Base-by-base conservation (phyloP, 2,113 vertebrate genomes). In the Astatotilapia flaviijosephi region DNA sequence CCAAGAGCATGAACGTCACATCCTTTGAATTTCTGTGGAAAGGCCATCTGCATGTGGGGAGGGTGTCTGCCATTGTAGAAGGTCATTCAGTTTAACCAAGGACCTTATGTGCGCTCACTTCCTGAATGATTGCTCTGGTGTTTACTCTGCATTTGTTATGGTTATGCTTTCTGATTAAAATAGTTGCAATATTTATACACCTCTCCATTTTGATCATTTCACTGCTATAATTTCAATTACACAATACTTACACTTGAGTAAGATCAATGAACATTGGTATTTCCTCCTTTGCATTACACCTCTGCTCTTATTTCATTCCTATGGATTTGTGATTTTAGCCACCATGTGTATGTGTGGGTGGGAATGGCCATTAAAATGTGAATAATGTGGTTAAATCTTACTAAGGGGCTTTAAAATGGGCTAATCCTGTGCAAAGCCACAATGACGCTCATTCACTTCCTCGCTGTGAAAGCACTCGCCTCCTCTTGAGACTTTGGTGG, bases 381-480 rank as follows among this genome's bases (percentile, higher is more conserved):
- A 92, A 91, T 91, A 89, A 94, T 93, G 93, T 93, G 83, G 83
- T 80, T 93, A 92, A 95, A 93, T 93, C 94, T 94, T 92, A 91
- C 84, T 95, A 91, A 94, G 89, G 83, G 80, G 92, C 93, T 95
- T 95, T 95, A 93, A 95, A 95, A 93, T 95, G 89, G 95, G 91
- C 90, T 94, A 95, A 95, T 96, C 93, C 89, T 79, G 77, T 77
- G 60, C 89, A 94, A 93, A 93, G 89, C 94, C 88, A 94, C 95
- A 94, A 91, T 93, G 88, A 93, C 81, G 92, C 86, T 93, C 82
- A 94, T 95, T 95, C 93, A 94, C 92, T 91, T 95, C 88, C 93
- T 93, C 33, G 3, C 80, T 84, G 82, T 92, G 89, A 94, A 86
- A 83, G 83, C 88, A 90, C 87, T 94, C 79, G 49, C 79, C 87